A percentile compares a stretch with the other conserved stretches of the same genome.
Evolutionary conservation across 2,797 vertebrate genomes (phyloP).

Genomic region (Octomys mimax): DNA sequence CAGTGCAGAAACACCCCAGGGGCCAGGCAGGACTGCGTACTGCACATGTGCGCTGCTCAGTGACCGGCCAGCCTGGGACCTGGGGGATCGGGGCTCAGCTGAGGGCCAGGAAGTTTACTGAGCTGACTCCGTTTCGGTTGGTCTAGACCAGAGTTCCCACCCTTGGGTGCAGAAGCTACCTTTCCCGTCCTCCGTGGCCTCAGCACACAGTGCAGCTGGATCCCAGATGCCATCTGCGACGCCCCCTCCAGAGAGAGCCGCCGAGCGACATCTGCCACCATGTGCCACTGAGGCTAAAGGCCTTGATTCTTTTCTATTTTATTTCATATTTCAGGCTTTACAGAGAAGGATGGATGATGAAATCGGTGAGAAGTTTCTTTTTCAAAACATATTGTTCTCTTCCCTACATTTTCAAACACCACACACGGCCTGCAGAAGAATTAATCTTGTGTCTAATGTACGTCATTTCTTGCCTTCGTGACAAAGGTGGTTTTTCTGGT

Average conservation of each 20-base stretch:
- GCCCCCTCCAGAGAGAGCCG: neutral
- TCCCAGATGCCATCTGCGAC: neutral
- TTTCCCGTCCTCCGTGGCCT: neutral
- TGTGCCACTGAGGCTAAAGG: neutral
- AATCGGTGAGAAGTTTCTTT: neutral
- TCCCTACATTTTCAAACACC: neutral
- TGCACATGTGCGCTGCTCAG: too few relatives aligned
- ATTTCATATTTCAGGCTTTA: neutral
- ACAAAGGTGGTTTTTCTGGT: neutral
- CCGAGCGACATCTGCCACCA: neutral
- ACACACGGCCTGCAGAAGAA: neutral
- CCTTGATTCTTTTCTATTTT: neutral
- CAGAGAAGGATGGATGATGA: neutral
- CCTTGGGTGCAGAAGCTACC: neutral
- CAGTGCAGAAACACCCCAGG: neutral
- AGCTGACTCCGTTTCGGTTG: neutral
- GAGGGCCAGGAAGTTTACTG: neutral
- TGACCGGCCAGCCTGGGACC: neutral
- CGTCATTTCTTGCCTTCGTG: slow-evolving; percentile 6
- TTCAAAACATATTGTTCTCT: slow-evolving; percentile 8
- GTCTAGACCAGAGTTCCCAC: neutral
- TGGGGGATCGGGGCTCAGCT: neutral
- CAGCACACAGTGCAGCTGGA: neutral
- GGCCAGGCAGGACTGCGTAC: neutral
- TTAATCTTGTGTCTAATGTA: neutral